Conservation (phyloP, 64 coral and sea anemone genomes). For the Dendrophyllia cribrosa region DNA sequence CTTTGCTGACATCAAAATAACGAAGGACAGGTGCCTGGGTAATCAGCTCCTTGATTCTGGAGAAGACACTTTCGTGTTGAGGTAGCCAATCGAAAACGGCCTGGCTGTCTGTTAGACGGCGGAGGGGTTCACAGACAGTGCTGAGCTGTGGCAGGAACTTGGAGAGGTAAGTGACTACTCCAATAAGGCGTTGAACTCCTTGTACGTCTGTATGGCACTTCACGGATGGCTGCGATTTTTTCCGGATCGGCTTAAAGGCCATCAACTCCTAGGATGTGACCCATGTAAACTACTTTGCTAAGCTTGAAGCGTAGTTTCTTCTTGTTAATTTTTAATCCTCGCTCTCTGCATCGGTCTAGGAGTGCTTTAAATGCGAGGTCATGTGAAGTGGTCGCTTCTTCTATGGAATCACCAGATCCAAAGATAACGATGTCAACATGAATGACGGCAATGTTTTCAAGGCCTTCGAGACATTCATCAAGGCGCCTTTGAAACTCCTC, state of each 20-base stretch:
- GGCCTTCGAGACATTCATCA: constrained; percentile 20
- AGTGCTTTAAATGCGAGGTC: neutral
- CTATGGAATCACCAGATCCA: neutral
- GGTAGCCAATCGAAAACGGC: neutral
- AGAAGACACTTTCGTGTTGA: constrained; percentile 36
- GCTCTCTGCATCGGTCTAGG: constrained; percentile 24
- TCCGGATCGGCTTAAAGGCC: neutral
- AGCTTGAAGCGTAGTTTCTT: constrained; percentile 19
- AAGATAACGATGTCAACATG: constrained; percentile 41
- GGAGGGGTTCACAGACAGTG: neutral
- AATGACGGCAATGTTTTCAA: constrained; percentile 13
- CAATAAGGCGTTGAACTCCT: neutral
- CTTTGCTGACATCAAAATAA: constrained; percentile 14
- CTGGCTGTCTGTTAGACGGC: neutral
- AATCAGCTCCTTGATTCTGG: constrained; percentile 30
- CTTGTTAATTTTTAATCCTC: neutral
- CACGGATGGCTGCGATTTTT: neutral
- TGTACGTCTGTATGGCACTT: neutral
- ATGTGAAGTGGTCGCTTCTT: neutral
- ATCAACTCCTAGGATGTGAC: neutral
- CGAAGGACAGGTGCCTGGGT: neutral
- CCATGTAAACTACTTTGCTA: constrained; percentile 2
- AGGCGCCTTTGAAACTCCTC: constrained; percentile 34
- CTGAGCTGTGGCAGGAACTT: neutral
- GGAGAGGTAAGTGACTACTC: neutral